Base-by-base conservation (phyloP, 2,888 invertebrate genomes). In the Drosophila setosimentum region DNA sequence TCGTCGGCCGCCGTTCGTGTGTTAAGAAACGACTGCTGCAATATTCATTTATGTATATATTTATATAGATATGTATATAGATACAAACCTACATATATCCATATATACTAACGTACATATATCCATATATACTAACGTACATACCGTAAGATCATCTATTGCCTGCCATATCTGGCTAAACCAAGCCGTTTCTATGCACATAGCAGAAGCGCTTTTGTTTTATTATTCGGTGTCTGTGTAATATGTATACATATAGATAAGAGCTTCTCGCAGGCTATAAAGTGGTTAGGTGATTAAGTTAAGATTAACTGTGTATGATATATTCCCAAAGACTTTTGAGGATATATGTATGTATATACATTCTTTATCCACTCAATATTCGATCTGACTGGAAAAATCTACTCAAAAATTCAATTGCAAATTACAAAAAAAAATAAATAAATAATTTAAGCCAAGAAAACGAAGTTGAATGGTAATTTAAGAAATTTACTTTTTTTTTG, bases 1-100 rank as follows among this genome's bases (percentile, higher is more conserved):
- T 73, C 65, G 85, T 69, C 42, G 60, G 42, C 30, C 27, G 30
- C 30, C 54, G 33, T 79, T 69, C 68, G 73, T 68, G 48, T 70
- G 58, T 13, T 61, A 57, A 30, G 42, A 68, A 48, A 18, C 24
- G 21, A n/a, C 37, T 5, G 24, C 21, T 16, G 29, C 35, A 66
- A 51, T 48, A 42, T 61, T 53, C 45, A 27, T 54, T 65, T 71
- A 66, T 73, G 27, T 18, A 40, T 48, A 13, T 21, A 29, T 29
- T 2, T 29, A 37, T 13, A 62, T 48, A 29, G 54, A 53, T 33
- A 27, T 70, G 21, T 30, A 18, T 11, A 18, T 21, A 24, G 8
- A 27, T n/a, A 63, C 45, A 40, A 57, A 63, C 30, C 21, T 33
- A 42, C 48, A 29, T 7, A 54, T 11, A 16, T 18, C 13, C n/a